Base-by-base conservation (phyloP, 2,113 vertebrate genomes). In the Prolemur simus region DNA sequence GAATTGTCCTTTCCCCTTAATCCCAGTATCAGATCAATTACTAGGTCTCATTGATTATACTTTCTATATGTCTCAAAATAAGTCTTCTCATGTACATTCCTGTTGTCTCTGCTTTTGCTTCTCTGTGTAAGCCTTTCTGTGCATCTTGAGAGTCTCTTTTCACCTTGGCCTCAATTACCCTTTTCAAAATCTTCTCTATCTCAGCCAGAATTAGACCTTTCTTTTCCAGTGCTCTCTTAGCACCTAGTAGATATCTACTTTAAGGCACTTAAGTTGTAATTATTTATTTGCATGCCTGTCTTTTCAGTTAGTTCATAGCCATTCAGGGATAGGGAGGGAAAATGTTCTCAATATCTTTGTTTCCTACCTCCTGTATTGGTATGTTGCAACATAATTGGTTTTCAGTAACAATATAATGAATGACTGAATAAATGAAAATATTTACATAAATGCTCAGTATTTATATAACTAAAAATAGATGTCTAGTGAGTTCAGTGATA, bases 361-460 rank as follows among this genome's bases (percentile, higher is more conserved):
- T 90, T 93, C 34, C 37, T 20, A n/a, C 29, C 7, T 94, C 32
- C 9, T 13, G 5, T 81, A 18, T 74, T 91, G 49, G 21, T 68
- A 60, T 29, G 21, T 63, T 77, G 63, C 8, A 84, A 45, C 11
- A 39, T 73, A 20, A 25, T 73, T 78, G 37, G 27, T 73, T 63
- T 77, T 89, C 52, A 95, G 4, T 54, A 96, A 78, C 82, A 37
- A 29, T 88, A 5, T 77, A 25, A 15, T 78, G 68, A 68, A 37
- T 87, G 74, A 81, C n/a, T 73, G 42, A 91, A 77, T 85, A 86
- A 86, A 58, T 68, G 42, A 90, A 95, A 91, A 77, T 64, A 88
- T 42, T 77, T 49, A 27, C 18, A 42, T 87, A 78, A 69, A 78
- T 78, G 34, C 39, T 58, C 20, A 91, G 14, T 89, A 47, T 93